A percentile compares a stretch with the other conserved stretches of the same genome.
Evolutionary conservation across 2,888 invertebrate genomes (phyloP).

Genomic region (Cylloceria caligata): DNA sequence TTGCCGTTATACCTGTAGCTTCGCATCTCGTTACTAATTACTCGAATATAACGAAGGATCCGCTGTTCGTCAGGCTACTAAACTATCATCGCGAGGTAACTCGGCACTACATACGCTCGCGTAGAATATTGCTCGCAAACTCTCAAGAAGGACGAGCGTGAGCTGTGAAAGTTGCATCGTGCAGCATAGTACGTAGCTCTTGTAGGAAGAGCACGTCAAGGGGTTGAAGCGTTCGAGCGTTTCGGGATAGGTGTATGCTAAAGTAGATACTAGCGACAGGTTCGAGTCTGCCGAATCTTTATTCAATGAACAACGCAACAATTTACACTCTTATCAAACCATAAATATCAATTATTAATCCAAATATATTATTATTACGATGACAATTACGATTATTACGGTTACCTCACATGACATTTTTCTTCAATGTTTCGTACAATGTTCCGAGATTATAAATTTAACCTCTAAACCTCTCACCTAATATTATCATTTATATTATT

Average conservation of each 20-base stretch:
- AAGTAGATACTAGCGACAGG: slow-evolving; percentile 25
- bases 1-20: background rate
- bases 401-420: background rate
- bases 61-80: slow-evolving; percentile 19
- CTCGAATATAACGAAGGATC: slow-evolving; percentile 10
- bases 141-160: slow-evolving; percentile 13
- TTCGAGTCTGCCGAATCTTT: background rate
- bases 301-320: background rate
- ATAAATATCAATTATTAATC: background rate
- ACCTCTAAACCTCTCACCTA: too few species aligned
- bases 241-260: slow-evolving; percentile 14
- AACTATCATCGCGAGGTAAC: slow-evolving; percentile 31
- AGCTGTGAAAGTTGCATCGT: slow-evolving; percentile 46
- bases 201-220: slow-evolving; percentile 25
- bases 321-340: background rate
- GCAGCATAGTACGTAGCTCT: slow-evolving; percentile 13
- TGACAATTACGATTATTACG: background rate
- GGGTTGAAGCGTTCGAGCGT: slow-evolving; percentile 44
- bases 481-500: too few species aligned
- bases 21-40: background rate
- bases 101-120: slow-evolving; percentile 27
- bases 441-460: too few species aligned
- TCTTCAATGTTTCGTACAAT: too few species aligned
- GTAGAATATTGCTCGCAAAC: slow-evolving; percentile 23
- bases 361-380: background rate